phyloP scores from a whole-genome alignment of 2,888 invertebrate species.

The Stegana nigrithorax region DNA sequence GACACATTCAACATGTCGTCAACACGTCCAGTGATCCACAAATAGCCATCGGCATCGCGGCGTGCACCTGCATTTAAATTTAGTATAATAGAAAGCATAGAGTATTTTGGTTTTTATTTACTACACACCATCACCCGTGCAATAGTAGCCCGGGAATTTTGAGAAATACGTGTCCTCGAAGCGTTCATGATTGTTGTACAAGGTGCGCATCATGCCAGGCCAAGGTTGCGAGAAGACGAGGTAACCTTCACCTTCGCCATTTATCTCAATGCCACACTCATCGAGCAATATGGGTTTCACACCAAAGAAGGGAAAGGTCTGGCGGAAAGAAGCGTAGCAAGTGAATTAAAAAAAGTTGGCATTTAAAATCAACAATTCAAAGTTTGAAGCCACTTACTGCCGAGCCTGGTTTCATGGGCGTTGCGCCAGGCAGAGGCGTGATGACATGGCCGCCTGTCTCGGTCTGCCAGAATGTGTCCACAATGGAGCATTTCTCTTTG shows the following conservation, averaged over 20 bases:
- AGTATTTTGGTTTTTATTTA: neutral
- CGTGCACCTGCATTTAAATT: slow-evolving; percentile 89
- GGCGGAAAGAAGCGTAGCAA: too few species aligned
- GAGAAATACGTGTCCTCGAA: slow-evolving; percentile 94
- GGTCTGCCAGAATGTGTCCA: slow-evolving; percentile 99
- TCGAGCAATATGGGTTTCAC: slow-evolving; percentile 89
- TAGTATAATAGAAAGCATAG: slow-evolving; percentile 31
- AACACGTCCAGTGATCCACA: slow-evolving; percentile 96
- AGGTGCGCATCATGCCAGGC: slow-evolving; percentile 98
- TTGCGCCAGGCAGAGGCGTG: slow-evolving; percentile 95
- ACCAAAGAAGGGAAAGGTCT: slow-evolving; percentile 98
- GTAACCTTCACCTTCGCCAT: slow-evolving; percentile 93
- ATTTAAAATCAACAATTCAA: neutral
- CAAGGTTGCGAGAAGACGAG: slow-evolving; percentile 94
- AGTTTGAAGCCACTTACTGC: slow-evolving; percentile 76
- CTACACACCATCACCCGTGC: slow-evolving; percentile 93
- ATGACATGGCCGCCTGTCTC: slow-evolving; percentile 99
- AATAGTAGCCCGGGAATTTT: slow-evolving; percentile 96
- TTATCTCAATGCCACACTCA: slow-evolving; percentile 86
- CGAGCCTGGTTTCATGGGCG: slow-evolving; percentile 97
- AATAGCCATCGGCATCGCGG: slow-evolving; percentile 92
- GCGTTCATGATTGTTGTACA: slow-evolving; percentile 90
- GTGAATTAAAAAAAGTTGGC: neutral
- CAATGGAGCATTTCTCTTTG: slow-evolving; percentile 86
- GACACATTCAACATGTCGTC: slow-evolving; percentile 99